Evolutionary conservation across 2,797 vertebrate genomes (phyloP).

Genomic region (Allochrocebus solatus): DNA sequence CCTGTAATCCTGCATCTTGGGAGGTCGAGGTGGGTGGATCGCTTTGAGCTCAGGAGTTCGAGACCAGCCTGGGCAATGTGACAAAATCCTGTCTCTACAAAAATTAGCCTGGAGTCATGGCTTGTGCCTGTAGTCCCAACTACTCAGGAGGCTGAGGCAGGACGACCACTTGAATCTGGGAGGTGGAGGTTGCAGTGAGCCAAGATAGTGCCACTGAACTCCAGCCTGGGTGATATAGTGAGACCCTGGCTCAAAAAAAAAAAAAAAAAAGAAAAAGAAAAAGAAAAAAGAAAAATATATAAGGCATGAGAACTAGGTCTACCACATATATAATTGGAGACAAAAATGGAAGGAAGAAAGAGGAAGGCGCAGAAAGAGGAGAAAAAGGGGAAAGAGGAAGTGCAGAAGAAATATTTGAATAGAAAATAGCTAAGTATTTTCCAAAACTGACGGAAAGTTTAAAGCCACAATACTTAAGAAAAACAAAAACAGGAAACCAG

Average conservation of each 20-base stretch:
- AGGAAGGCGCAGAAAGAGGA: not conserved
- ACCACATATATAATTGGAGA: not conserved
- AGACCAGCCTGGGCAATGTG: not conserved
- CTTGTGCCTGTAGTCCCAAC: not conserved
- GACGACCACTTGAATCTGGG: not conserved
- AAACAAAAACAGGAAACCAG: not conserved
- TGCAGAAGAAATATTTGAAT: not conserved
- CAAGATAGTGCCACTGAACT: not conserved
- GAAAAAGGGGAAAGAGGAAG: not conserved
- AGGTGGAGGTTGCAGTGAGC: not conserved
- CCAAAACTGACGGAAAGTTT: not conserved
- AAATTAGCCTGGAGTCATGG: not conserved
- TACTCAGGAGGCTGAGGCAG: not conserved
- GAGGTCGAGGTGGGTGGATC: not conserved
- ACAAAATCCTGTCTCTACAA: not conserved
- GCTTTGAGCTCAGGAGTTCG: not conserved
- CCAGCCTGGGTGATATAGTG: not conserved
- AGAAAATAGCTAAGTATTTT: not conserved
- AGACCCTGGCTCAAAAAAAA: not conserved
- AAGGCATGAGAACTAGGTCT: not conserved
- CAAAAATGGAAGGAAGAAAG: not conserved
- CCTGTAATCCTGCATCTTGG: not conserved
- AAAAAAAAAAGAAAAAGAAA: not conserved
- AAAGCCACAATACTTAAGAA: not conserved
- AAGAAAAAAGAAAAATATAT: not conserved